Conservation (phyloP, 1,140 invertebrate species). For the Scylla paramamosain region DNA sequence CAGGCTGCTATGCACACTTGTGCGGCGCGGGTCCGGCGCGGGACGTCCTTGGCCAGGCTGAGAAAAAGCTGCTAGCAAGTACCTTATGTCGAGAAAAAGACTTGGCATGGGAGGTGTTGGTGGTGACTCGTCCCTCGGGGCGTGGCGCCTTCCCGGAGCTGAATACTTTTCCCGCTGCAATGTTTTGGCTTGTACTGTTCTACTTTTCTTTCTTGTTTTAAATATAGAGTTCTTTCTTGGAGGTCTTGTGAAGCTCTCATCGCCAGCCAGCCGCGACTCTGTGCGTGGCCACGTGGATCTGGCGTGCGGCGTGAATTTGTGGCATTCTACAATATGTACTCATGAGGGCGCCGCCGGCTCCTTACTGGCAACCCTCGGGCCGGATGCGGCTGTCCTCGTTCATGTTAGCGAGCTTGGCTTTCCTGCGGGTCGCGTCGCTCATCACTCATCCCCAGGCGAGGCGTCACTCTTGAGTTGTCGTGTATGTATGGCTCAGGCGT, state of each 20-base stretch:
- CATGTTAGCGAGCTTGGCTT: neutral
- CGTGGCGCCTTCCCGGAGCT: neutral
- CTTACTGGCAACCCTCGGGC: neutral
- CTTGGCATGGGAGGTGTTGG: constrained; percentile 4
- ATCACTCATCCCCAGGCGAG: neutral
- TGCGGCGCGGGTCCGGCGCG: neutral
- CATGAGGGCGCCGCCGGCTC: neutral
- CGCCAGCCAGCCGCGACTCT: neutral
- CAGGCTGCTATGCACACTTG: neutral
- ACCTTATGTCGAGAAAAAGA: neutral
- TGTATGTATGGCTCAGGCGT: neutral
- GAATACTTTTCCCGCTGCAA: neutral
- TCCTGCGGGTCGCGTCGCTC: neutral
- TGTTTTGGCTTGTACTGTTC: neutral
- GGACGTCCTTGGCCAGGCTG: neutral
- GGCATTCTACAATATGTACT: neutral
- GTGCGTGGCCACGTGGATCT: neutral
- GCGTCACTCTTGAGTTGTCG: neutral
- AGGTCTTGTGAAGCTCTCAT: neutral
- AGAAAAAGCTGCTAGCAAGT: neutral
- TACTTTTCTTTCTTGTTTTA: constrained; percentile 14
- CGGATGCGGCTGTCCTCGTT: neutral
- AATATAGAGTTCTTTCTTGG: neutral
- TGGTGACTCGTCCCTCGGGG: neutral
- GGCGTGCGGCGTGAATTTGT: neutral